Evolutionary conservation across 1,140 invertebrate species (phyloP).

Genomic region (Apocrypta bakeri): DNA sequence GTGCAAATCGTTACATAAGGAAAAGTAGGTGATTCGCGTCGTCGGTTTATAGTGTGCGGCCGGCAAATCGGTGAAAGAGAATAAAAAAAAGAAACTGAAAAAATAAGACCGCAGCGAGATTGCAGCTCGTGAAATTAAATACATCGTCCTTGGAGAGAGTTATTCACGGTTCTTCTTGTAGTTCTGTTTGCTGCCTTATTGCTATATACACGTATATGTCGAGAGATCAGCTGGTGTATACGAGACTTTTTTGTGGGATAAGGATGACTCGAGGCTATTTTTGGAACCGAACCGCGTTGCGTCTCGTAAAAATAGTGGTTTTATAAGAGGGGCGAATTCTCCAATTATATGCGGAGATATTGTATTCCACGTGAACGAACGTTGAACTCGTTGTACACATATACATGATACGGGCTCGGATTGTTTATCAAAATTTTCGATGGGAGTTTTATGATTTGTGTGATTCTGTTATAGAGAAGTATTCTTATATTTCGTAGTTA

Average conservation of each 20-base stretch:
- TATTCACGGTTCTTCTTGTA: background rate
- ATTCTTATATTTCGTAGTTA: no score
- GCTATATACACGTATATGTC: background rate
- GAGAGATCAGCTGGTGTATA: constrained; percentile 10
- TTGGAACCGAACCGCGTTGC: background rate
- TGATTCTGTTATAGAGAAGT: no score
- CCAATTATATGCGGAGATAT: no score
- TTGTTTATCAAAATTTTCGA: no score
- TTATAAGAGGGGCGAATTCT: no score
- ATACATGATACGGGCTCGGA: no score
- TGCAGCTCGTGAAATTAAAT: constrained; percentile 53
- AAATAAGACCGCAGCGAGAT: constrained; percentile 1
- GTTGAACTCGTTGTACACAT: no score
- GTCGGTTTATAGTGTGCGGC: background rate
- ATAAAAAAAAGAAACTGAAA: background rate
- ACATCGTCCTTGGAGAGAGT: constrained; percentile 53
- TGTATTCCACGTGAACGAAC: no score
- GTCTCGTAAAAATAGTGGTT: background rate
- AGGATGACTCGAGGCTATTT: background rate
- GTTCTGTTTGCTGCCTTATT: background rate
- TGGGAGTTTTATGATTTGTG: no score
- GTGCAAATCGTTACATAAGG: constrained; percentile 51
- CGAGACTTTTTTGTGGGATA: background rate
- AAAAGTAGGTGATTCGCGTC: constrained; percentile 54
- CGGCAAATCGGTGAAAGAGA: constrained; percentile 19